Percentiles rank a stretch among this genome's conserved stretches.
Evolutionary conservation across 2,113 vertebrate species (phyloP).

Genomic region (Ornithorhynchus anatinus): DNA sequence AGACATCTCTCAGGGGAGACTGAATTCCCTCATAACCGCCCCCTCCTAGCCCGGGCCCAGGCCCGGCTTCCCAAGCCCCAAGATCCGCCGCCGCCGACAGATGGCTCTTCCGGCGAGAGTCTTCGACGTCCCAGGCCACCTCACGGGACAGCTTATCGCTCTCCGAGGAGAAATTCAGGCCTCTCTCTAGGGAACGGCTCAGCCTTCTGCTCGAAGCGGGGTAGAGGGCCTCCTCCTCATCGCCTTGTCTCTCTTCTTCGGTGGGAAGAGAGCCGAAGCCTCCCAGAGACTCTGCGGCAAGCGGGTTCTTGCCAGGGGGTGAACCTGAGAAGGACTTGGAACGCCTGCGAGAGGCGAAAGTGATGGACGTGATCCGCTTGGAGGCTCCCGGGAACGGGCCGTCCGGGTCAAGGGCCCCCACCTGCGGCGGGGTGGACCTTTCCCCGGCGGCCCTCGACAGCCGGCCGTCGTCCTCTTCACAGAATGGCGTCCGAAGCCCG

Average conservation of each 20-base stretch:
- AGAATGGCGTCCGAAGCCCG: neutral
- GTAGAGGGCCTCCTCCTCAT: neutral
- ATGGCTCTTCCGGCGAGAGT: constrained; percentile 25
- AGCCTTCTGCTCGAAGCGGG: neutral
- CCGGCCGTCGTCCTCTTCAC: constrained; percentile 7
- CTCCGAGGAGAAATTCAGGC: neutral
- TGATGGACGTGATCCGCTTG: constrained; percentile 68
- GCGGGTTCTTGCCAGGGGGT: constrained; percentile 34
- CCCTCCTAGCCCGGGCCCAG: neutral
- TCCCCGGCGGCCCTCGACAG: constrained; percentile 36
- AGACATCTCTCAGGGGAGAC: neutral
- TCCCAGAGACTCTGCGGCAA: constrained; percentile 23
- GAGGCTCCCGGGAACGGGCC: constrained; percentile 8
- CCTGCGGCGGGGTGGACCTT: accelerated
- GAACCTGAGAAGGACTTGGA: constrained; percentile 36
- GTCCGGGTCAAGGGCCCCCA: too few species aligned
- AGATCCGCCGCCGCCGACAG: constrained; percentile 21
- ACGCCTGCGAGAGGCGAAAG: constrained; percentile 64
- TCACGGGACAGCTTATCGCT: constrained; percentile 1
- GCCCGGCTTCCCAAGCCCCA: neutral
- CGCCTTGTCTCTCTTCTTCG: constrained; percentile 2
- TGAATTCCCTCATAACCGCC: neutral
- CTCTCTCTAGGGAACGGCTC: neutral
- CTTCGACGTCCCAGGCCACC: constrained; percentile 6
- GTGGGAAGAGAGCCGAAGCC: constrained; percentile 7